These are phyloP conservation scores for Hermaeophaga mercurialis DNA, from an alignment of 2,888 invertebrate species.

Conservation along the genomic window DNA sequence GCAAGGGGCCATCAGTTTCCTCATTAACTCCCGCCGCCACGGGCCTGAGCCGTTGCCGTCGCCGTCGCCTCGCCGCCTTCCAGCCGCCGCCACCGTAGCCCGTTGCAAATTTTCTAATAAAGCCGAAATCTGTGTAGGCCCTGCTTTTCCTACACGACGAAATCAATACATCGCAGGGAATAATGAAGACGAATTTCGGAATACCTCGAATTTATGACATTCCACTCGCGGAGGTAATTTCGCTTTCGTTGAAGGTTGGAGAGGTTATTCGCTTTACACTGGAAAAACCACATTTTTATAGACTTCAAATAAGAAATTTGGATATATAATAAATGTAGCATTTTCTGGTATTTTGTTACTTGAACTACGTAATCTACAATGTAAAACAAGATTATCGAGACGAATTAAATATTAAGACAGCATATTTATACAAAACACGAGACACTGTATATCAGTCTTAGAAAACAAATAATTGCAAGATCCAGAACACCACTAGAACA, in stretches of 20 bases:
- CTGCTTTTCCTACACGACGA: slow-evolving; percentile 31
- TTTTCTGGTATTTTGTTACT: too few species aligned
- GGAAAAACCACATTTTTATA: not conserved
- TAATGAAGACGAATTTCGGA: slow-evolving; percentile 48
- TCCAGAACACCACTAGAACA: too few species aligned
- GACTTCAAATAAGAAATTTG: too few species aligned
- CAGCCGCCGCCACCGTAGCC: slow-evolving; percentile 22
- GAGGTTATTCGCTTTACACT: slow-evolving; percentile 2
- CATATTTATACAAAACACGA: too few species aligned
- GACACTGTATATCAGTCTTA: too few species aligned
- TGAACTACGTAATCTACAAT: too few species aligned
- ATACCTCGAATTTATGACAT: slow-evolving; percentile 46
- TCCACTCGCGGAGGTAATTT: slow-evolving; percentile 40
- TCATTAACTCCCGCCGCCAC: slow-evolving; percentile 14
- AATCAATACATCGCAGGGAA: slow-evolving; percentile 45
- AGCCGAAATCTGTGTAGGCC: slow-evolving; percentile 40
- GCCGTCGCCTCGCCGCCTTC: slow-evolving; percentile 18
- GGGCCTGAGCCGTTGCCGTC: not conserved
- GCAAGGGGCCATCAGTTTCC: slow-evolving; percentile 16
- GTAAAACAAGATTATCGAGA: too few species aligned
- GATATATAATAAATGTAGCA: too few species aligned
- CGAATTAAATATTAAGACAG: too few species aligned
- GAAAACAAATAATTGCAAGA: too few species aligned
- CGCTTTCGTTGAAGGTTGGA: slow-evolving; percentile 24
- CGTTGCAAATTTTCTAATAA: slow-evolving; percentile 43